A percentile compares a stretch with the other conserved stretches of the same genome.
phyloP scores from a whole-genome alignment of 2,888 invertebrate species.

The Cloeon dipterum region DNA sequence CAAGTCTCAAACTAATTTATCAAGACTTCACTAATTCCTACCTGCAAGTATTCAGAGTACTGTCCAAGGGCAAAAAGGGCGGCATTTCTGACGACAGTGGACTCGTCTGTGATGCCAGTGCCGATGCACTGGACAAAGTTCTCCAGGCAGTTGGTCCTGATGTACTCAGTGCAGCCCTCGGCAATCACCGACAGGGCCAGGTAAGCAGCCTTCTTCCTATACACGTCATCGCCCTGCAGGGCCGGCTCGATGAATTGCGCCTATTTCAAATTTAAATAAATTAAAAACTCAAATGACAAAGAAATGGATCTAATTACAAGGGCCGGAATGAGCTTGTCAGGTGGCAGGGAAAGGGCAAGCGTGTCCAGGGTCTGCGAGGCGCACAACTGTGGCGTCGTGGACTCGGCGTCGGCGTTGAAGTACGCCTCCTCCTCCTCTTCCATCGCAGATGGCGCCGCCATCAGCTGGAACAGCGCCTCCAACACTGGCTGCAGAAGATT shows the following conservation, averaged over 20 bases:
- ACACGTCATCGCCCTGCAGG: constrained; percentile 31
- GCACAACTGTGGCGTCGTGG: constrained; percentile 36
- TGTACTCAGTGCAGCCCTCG: constrained; percentile 56
- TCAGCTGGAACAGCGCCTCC: constrained; percentile 38
- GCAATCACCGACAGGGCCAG: constrained; percentile 48
- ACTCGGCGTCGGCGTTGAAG: constrained; percentile 34
- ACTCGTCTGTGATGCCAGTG: constrained; percentile 38
- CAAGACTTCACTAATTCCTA: constrained; percentile 12
- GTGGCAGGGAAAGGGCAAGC: constrained; percentile 47
- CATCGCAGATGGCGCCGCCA: constrained; percentile 29
- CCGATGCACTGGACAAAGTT: constrained; percentile 43
- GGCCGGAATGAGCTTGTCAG: constrained; percentile 49
- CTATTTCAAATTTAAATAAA: constrained; percentile 13
- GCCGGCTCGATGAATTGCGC: constrained; percentile 35
- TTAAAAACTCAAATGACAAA: constrained; percentile 1
- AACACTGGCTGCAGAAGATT: constrained; percentile 45
- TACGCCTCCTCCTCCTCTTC: constrained; percentile 19
- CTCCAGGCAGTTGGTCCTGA: constrained; percentile 43
- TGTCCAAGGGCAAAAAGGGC: constrained; percentile 60
- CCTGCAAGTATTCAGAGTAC: constrained; percentile 54
- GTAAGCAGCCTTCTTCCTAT: constrained; percentile 45
- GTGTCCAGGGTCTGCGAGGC: constrained; percentile 52
- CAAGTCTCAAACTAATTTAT: no score
- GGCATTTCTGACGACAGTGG: constrained; percentile 41
- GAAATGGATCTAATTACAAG: constrained; percentile 25